Evolutionary conservation across 2,888 invertebrate species (phyloP).

Genomic region (Dasypolia templi): DNA sequence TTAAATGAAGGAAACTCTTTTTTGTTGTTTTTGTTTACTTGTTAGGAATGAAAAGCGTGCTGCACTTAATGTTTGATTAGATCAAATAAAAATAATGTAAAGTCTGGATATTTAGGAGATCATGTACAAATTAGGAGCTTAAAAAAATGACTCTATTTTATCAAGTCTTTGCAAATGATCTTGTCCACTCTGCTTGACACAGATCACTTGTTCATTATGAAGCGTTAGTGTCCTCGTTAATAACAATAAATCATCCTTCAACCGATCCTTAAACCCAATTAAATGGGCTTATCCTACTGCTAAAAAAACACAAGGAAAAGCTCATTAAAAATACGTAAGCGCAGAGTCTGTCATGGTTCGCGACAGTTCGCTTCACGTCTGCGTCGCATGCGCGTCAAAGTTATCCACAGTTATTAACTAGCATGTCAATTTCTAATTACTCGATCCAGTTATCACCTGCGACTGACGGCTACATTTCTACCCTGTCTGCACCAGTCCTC

Average conservation of each 20-base stretch:
- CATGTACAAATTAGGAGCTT: not conserved
- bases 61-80: slow-evolving; percentile 36
- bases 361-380: slow-evolving; percentile 66
- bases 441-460: slow-evolving; percentile 88
- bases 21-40: slow-evolving; percentile 54
- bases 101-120: slow-evolving; percentile 14
- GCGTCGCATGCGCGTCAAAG: slow-evolving; percentile 78
- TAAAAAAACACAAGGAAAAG: slow-evolving; percentile 10
- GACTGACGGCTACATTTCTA: slow-evolving; percentile 82
- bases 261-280: slow-evolving; percentile 12
- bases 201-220: not conserved
- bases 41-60: slow-evolving; percentile 32
- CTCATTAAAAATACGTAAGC: slow-evolving; percentile 39
- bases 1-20: slow-evolving; percentile 59
- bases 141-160: not conserved
- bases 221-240: slow-evolving; percentile 4
- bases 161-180: not conserved
- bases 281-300: slow-evolving; percentile 1
- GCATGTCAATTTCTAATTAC: slow-evolving; percentile 88
- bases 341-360: slow-evolving; percentile 37
- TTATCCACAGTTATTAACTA: slow-evolving; percentile 84
- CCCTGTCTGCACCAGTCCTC: slow-evolving; percentile 70
- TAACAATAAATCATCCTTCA: slow-evolving; percentile 11
- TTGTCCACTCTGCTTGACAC: not conserved
- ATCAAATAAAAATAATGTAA: slow-evolving; percentile 14